phyloP scores from a whole-genome alignment of 2,888 invertebrate species.

The Nemoura dubitans region DNA sequence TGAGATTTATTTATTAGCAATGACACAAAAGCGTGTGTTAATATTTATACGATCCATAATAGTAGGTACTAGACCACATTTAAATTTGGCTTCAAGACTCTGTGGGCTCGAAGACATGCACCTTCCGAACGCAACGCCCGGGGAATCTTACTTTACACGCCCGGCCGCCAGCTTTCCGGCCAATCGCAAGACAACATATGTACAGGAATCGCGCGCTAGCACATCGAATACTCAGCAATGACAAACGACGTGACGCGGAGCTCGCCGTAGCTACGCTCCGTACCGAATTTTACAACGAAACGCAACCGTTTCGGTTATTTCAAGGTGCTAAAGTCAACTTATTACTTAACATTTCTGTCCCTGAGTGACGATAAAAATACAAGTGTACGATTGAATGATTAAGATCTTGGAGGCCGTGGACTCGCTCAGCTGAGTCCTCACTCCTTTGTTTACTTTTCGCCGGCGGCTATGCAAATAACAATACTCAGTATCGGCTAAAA shows the following conservation, averaged over 20 bases:
- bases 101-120: not conserved
- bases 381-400: not conserved
- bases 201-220: not conserved
- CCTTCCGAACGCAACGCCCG: not conserved
- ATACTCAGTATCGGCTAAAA: not conserved
- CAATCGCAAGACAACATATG: not conserved
- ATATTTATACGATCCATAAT: not conserved
- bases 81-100: not conserved
- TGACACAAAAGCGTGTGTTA: not conserved
- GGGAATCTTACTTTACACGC: not conserved
- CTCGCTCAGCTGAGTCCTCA: not conserved
- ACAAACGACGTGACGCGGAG: not conserved
- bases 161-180: not conserved
- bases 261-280: not conserved
- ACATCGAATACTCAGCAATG: not conserved
- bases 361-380: not conserved
- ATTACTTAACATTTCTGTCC: not conserved
- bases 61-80: not conserved
- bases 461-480: not conserved
- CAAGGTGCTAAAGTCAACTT: not conserved
- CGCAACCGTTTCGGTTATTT: not conserved
- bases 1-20: not conserved
- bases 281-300: not conserved
- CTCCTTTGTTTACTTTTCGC: not conserved
- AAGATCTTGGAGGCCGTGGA: not conserved